Evolutionary conservation across 2,113 vertebrate species (phyloP).

Genomic region (Sturnus vulgaris): DNA sequence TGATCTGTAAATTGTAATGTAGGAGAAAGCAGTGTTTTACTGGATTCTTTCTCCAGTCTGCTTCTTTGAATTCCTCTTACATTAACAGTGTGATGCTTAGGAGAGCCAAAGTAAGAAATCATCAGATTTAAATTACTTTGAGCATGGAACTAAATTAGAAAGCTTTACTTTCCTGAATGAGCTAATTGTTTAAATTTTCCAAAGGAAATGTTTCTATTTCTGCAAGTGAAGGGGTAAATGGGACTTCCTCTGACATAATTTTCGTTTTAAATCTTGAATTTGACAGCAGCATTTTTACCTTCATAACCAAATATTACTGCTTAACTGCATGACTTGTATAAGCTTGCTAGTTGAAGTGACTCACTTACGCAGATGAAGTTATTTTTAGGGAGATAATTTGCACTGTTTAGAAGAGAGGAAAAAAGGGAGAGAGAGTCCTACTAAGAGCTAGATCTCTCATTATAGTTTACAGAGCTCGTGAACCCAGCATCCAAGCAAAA

Average conservation of each 20-base stretch:
- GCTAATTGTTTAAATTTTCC: constrained; percentile 58
- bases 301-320: constrained; percentile 64
- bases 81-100: constrained; percentile 1
- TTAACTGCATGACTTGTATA: constrained; percentile 64
- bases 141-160: constrained; percentile 48
- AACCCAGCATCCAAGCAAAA: constrained; percentile 76
- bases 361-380: constrained; percentile 75
- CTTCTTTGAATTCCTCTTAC: not conserved
- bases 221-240: constrained; percentile 41
- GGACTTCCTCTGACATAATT: constrained; percentile 57
- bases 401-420: constrained; percentile 68
- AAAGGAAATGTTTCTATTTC: constrained; percentile 40
- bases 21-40: not conserved
- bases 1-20: not conserved
- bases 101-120: constrained; percentile 21
- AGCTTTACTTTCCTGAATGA: constrained; percentile 56
- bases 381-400: constrained; percentile 82
- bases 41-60: not conserved
- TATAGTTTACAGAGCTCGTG: constrained; percentile 76
- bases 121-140: constrained; percentile 25
- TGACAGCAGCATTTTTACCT: constrained; percentile 69
- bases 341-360: constrained; percentile 75
- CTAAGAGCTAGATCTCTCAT: constrained; percentile 73
- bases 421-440: constrained; percentile 66
- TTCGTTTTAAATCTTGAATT: constrained; percentile 34